These are phyloP conservation scores for Sarcophaga subvicina DNA, from an alignment of 2,888 invertebrate species.

Conservation along the genomic window DNA sequence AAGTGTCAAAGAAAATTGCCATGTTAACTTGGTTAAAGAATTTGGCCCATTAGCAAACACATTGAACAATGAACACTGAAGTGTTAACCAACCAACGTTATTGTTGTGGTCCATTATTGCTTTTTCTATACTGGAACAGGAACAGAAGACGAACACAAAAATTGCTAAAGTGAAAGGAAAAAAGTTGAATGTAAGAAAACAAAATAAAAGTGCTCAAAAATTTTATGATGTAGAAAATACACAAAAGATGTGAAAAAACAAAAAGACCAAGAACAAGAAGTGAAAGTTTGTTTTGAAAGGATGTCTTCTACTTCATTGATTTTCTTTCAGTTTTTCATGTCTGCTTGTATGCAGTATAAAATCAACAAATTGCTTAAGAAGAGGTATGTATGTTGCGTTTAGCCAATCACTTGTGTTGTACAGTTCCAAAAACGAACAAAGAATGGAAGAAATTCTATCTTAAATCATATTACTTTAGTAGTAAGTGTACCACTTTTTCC, in stretches of 20 bases:
- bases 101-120: slow-evolving; percentile 10
- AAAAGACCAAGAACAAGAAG: not conserved
- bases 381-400: not conserved
- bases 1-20: slow-evolving; percentile 7
- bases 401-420: not conserved
- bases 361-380: not conserved
- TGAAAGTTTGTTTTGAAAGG: not conserved
- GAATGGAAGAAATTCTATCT: not conserved
- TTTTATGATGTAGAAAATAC: slow-evolving; percentile 39
- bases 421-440: not conserved
- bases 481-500: not conserved
- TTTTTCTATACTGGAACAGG: not conserved
- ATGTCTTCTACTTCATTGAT: slow-evolving; percentile 31
- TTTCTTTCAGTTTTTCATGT: not conserved
- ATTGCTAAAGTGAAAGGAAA: not conserved
- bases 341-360: not conserved
- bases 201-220: slow-evolving; percentile 10
- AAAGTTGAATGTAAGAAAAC: not conserved
- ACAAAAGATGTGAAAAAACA: not conserved
- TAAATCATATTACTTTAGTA: not conserved
- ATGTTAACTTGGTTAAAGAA: slow-evolving; percentile 3
- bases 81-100: slow-evolving; percentile 17
- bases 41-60: not conserved
- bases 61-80: slow-evolving; percentile 24
- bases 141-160: not conserved